phyloP scores from a whole-genome alignment of 2,888 invertebrate species.

The Keiferia lycopersicella region DNA sequence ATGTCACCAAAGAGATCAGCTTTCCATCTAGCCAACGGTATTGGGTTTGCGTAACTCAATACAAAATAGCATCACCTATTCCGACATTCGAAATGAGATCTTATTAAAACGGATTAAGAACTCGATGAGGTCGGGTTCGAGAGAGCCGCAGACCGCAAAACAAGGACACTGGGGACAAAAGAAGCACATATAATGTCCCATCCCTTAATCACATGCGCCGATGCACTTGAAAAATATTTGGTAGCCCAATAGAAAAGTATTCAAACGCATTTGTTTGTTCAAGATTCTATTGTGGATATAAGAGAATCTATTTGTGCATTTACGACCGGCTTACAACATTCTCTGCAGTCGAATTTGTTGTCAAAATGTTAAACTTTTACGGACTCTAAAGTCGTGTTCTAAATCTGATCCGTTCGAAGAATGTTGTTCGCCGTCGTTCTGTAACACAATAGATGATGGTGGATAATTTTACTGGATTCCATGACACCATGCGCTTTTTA shows the following conservation, averaged over 20 bases:
- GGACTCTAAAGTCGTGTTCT: conserved; percentile 56
- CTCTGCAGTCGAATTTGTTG: conserved; percentile 55
- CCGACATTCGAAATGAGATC: conserved; percentile 39
- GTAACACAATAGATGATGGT: conserved; percentile 59
- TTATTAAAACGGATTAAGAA: conserved; percentile 51
- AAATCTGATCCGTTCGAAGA: conserved; percentile 64
- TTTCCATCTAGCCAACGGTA: conserved; percentile 76
- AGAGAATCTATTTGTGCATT: conserved; percentile 60
- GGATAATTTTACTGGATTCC: conserved; percentile 62
- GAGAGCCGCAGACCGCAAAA: conserved; percentile 72
- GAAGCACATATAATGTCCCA: conserved; percentile 74
- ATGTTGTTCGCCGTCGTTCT: conserved; percentile 56
- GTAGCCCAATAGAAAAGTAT: conserved; percentile 61
- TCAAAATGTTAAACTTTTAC: conserved; percentile 59
- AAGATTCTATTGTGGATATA: conserved; percentile 61
- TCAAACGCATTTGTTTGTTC: conserved; percentile 61
- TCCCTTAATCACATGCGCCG: conserved; percentile 81
- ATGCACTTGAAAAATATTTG: conserved; percentile 75
- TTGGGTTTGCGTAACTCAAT: conserved; percentile 79
- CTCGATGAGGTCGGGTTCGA: conserved; percentile 42
- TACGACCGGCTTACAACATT: conserved; percentile 61
- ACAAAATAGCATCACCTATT: conserved; percentile 49
- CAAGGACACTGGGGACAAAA: conserved; percentile 70
- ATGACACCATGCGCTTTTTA: conserved; percentile 64
- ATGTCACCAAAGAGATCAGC: conserved; percentile 79